Evolutionary conservation across 2,797 vertebrate genomes (phyloP).

Genomic region (Adelosebastes latens): DNA sequence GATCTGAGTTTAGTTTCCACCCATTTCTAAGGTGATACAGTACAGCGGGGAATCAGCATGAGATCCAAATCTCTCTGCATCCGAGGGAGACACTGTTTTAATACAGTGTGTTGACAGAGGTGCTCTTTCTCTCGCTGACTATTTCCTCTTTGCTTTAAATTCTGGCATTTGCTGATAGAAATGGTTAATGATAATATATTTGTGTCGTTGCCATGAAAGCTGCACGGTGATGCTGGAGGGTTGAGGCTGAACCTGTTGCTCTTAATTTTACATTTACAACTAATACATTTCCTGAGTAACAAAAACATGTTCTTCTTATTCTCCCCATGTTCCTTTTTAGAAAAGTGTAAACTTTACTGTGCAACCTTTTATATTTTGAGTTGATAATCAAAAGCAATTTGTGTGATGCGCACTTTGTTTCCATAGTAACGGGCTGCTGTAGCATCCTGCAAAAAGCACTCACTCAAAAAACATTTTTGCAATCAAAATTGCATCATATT

Average conservation of each 20-base stretch:
- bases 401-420: conserved; percentile 14
- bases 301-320: neutral
- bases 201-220: neutral
- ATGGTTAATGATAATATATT: neutral
- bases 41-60: neutral
- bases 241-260: neutral
- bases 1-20: neutral
- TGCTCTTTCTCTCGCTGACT: neutral
- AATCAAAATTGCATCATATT: neutral
- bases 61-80: neutral
- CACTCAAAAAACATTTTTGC: neutral
- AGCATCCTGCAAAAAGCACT: neutral
- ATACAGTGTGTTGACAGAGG: neutral
- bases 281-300: neutral
- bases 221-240: neutral
- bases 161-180: neutral
- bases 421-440: conserved; percentile 2
- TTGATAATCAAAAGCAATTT: neutral
- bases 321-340: neutral
- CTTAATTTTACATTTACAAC: neutral
- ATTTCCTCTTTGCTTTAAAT: neutral
- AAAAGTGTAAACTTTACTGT: neutral
- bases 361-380: neutral
- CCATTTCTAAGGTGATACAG: neutral
- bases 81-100: neutral